Conservation (phyloP, 1,140 invertebrate genomes). For the Stegodyphus mimosarum region DNA sequence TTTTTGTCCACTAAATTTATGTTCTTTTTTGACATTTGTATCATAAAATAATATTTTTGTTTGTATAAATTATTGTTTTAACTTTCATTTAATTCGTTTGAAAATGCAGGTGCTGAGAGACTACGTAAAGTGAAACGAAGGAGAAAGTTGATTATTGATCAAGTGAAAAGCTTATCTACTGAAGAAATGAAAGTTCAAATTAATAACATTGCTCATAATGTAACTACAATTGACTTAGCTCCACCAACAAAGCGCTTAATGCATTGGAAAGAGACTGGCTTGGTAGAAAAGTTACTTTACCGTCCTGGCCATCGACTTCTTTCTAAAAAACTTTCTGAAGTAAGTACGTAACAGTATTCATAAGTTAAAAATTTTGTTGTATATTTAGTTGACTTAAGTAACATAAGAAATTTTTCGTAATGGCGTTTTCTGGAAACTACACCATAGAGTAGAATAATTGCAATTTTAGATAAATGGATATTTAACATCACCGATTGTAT, state of each 20-base stretch:
- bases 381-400: too few species aligned
- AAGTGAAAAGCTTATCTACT: constrained; percentile 99
- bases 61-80: too few species aligned
- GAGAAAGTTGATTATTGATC: constrained; percentile 94
- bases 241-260: constrained; percentile 97
- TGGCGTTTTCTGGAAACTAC: too few species aligned
- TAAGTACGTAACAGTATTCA: not conserved
- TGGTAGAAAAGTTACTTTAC: constrained; percentile 96
- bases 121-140: constrained; percentile 82
- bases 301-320: constrained; percentile 90
- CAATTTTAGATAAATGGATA: too few species aligned
- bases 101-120: constrained; percentile 72
- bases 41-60: too few species aligned
- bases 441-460: too few species aligned
- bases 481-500: too few species aligned
- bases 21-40: too few species aligned
- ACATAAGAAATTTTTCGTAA: too few species aligned
- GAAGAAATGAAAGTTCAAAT: constrained; percentile 99
- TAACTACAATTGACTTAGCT: constrained; percentile 96
- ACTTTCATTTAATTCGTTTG: too few species aligned
- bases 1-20: too few species aligned
- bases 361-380: too few species aligned
- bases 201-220: constrained; percentile 96
- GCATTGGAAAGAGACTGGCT: constrained; percentile 99
- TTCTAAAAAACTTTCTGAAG: constrained; percentile 78